These are phyloP conservation scores for Sminthopsis crassicaudata DNA, from an alignment of 2,113 vertebrate species.

Conservation along the genomic window DNA sequence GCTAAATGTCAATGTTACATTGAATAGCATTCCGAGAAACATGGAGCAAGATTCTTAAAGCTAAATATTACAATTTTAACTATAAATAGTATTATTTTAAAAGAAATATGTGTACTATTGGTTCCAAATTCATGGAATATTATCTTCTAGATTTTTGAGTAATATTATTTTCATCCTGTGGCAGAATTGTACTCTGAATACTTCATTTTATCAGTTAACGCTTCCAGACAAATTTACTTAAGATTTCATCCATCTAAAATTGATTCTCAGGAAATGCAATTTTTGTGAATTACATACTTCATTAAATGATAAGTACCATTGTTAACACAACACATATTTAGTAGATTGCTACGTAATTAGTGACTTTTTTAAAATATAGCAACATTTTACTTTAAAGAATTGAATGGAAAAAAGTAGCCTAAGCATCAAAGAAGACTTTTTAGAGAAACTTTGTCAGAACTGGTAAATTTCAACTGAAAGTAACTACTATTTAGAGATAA, in stretches of 20 bases:
- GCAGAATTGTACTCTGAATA: constrained; percentile 16
- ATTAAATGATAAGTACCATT: background rate
- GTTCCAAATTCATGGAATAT: background rate
- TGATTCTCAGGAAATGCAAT: constrained; percentile 1
- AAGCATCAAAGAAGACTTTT: background rate
- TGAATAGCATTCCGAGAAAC: background rate
- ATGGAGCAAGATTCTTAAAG: background rate
- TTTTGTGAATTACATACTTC: constrained; percentile 11
- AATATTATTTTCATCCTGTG: background rate
- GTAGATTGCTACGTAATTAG: constrained; percentile 25
- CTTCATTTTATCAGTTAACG: constrained; percentile 6
- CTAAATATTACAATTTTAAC: constrained; percentile 13
- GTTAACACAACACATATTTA: background rate
- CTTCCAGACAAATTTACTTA: background rate
- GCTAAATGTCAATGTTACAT: background rate
- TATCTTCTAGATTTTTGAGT: constrained; percentile 9
- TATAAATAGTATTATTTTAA: background rate
- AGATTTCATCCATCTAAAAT: constrained; percentile 20
- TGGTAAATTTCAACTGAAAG: constrained; percentile 22
- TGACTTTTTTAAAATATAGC: constrained; percentile 21
- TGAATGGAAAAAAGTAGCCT: background rate
- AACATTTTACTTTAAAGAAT: background rate
- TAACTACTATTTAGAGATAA: constrained; percentile 47
- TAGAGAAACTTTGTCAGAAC: constrained; percentile 8
- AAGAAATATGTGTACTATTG: background rate